Base-by-base conservation (phyloP, 2,113 vertebrate genomes). In the Spea bombifrons region DNA sequence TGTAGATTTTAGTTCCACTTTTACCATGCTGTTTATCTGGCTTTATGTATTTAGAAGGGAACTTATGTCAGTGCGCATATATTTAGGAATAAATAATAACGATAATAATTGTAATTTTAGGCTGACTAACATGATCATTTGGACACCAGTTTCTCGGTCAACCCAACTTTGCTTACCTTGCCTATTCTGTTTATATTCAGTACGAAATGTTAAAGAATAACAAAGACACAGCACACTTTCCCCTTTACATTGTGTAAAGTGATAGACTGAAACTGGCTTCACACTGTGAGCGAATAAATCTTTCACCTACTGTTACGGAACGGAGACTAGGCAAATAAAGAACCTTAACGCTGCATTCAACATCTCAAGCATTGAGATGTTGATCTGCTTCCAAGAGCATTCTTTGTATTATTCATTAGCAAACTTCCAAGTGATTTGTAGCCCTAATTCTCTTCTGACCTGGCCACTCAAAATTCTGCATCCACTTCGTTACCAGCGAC, bases 111-210 rank as follows among this genome's bases (percentile, higher is more conserved):
- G 59, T 61, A n/a, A 61, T 61, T 61, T n/a, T 61, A 13, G 5
- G 59, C 15, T 61, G 10, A 61, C 30, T 30, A 30, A 30, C 30
- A 30, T 30, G 59, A 61, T 61, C 17, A 67, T 8, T 4, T 50
- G 49, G n/a, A 16, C 67, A 49, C 30, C 6, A 52, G 68, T 78
- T 78, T 78, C 76, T 64, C 46, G 71, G 71, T 67, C 71, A 78
- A 78, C 68, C 16, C 43, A 63, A 44, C n/a, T 74, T 49, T 8
- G 13, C 17, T 57, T 15, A 57, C 12, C n/a, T 53, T 59, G 52
- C 45, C 47, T 57, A 68, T 9, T 13, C 49, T 76, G 7, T 59
- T 67, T 55, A 46, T 76, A 55, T 76, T 55, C 50, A 17, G n/a
- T 67, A 45, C 55, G 17, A 43, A 43, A 46, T 10, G 10, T 66